Base-by-base conservation (phyloP, 2,888 invertebrate genomes). In the Amblyteles armatorius region DNA sequence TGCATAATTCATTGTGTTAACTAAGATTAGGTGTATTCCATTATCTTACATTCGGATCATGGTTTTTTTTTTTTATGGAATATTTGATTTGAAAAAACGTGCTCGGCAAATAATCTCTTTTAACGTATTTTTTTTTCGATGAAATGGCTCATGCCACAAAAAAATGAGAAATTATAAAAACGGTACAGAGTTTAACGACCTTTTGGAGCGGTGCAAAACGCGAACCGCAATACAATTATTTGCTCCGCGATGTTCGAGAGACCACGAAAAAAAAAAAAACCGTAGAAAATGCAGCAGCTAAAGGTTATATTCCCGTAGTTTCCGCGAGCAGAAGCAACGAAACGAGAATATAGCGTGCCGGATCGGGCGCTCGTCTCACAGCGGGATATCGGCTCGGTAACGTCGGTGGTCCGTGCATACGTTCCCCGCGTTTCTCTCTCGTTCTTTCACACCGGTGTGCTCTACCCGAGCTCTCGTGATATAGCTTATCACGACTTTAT, bases 401-500 rank as follows among this genome's bases (percentile, higher is more conserved):
- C 85, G 79, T 81, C 81, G 86, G 87, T 87, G 87, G 86, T 87
- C 87, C 85, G 79, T 79, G 67, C 76, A 73, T 83, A 79, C 79
- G 57, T 77, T 82, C 36, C 73, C 73, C 71, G 26, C 67, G 19
- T 48, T 36, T 69, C 72, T 68, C 67, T 57, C 68, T 71, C 68
- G 76, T 79, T 85, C 69, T 84, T 85, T 77, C 79, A 74, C 79
- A 63, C 71, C 86, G 87, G 86, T 80, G 85, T 88, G 86, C 87
- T 90, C 88, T 89, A 90, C 89, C 44, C 88, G 87, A 88, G 88
- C 86, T 88, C 89, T 81, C 79, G 74, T 88, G 92, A 92, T 91
- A 90, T 89, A 91, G 92, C 92, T 93, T 93, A 93, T 92, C 93
- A 91, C 91, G 90, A 92, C 90, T 92, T 92, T 93, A 92, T 92